Percentiles rank a stretch among this genome's conserved stretches.
These are phyloP conservation scores for Schrankia costaestrigalis DNA, from an alignment of 2,888 invertebrate genomes.

Conservation along the genomic window DNA sequence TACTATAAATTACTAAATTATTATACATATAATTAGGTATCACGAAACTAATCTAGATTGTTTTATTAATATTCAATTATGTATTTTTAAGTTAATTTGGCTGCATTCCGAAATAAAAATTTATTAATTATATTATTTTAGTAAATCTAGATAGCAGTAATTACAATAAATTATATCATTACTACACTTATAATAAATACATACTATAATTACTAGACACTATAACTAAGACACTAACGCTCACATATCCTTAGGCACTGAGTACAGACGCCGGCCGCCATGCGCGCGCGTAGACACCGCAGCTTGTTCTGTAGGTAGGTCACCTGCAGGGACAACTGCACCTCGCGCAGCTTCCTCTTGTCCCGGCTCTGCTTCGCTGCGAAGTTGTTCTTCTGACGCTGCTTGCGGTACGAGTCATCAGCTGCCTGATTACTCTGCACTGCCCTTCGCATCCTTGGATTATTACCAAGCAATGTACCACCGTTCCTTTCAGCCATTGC, in stretches of 20 bases:
- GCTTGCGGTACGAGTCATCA: constrained; percentile 92
- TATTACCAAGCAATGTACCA: constrained; percentile 77
- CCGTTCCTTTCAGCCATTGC: constrained; percentile 84
- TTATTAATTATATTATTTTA: no score
- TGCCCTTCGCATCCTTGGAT: constrained; percentile 86
- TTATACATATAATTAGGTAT: no score
- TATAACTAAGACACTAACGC: no score
- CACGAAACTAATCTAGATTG: no score
- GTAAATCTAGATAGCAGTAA: no score
- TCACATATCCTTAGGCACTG: constrained; percentile 40
- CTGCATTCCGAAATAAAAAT: no score
- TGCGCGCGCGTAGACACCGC: constrained; percentile 86
- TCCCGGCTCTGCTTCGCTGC: constrained; percentile 97
- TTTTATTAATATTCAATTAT: no score
- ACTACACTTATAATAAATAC: no score
- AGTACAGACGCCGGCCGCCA: constrained; percentile 72
- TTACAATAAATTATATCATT: no score
- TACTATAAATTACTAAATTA: no score
- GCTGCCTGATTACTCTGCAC: constrained; percentile 52
- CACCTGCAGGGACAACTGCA: constrained; percentile 93
- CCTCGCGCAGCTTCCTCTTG: constrained; percentile 92
- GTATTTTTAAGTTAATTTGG: no score
- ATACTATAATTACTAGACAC: no score
- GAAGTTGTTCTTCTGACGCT: constrained; percentile 94
- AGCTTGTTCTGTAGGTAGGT: constrained; percentile 94